These are phyloP conservation scores for Coelopa pilipes DNA, from an alignment of 2,888 invertebrate genomes.

Conservation along the genomic window DNA sequence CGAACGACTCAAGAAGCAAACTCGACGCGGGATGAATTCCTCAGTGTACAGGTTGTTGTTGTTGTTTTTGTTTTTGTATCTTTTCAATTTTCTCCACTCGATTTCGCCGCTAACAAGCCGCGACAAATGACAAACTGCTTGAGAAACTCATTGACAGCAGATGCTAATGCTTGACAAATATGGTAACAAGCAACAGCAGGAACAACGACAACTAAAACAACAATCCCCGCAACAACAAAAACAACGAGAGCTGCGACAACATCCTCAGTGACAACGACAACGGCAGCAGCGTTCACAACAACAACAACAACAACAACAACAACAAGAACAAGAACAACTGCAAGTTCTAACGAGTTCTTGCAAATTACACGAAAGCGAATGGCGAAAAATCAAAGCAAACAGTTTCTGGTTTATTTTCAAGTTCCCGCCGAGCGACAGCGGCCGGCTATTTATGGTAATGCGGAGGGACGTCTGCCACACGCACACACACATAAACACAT, in stretches of 20 bases:
- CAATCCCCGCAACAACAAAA: too few species aligned
- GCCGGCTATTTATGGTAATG: conserved; percentile 30
- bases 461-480: background rate
- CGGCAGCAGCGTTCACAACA: background rate
- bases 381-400: background rate
- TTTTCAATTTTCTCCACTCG: conserved; percentile 18
- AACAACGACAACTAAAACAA: background rate
- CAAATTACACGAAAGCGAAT: conserved; percentile 15
- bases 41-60: background rate
- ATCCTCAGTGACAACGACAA: background rate
- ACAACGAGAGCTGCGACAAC: too few species aligned
- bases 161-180: conserved; percentile 46
- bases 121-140: conserved; percentile 42
- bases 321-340: too few species aligned
- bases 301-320: too few species aligned
- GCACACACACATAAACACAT: background rate
- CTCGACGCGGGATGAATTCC: background rate
- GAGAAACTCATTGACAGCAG: conserved; percentile 42
- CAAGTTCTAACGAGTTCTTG: background rate
- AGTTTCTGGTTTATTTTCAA: background rate
- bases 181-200: background rate
- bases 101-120: conserved; percentile 25
- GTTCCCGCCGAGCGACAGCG: background rate
- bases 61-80: background rate
- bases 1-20: conserved; percentile 9